phyloP scores from a whole-genome alignment of 2,888 invertebrate genomes.

The Trachelus iudaicus region DNA sequence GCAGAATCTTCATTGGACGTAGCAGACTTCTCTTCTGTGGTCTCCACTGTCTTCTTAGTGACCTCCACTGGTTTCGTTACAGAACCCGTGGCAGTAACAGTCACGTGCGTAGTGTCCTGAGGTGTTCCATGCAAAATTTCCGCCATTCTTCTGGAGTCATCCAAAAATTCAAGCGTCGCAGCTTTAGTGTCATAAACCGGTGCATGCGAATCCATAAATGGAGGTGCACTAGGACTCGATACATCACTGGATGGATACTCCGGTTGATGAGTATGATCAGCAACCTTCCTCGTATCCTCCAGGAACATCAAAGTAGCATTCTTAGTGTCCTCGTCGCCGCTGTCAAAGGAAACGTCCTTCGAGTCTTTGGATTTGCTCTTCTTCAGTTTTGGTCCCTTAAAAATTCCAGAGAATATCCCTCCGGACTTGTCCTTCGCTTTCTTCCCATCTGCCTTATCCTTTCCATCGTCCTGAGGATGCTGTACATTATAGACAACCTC shows the following conservation, averaged over 20 bases:
- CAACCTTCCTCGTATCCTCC: conserved; percentile 40
- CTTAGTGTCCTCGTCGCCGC: conserved; percentile 55
- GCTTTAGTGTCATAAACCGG: conserved; percentile 51
- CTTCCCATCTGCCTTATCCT: conserved; percentile 42
- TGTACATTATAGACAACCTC: conserved; percentile 50
- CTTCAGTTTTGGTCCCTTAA: conserved; percentile 56
- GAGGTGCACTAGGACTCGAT: conserved; percentile 18
- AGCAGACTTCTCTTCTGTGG: background rate
- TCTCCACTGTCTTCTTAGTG: background rate
- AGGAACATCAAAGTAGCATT: conserved; percentile 37
- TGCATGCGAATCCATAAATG: conserved; percentile 19
- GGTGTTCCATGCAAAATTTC: conserved; percentile 58
- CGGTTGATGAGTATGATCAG: conserved; percentile 24
- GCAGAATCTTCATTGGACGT: conserved; percentile 23
- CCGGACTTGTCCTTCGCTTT: conserved; percentile 55
- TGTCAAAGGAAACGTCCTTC: conserved; percentile 57
- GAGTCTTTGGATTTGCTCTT: conserved; percentile 54
- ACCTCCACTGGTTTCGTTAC: conserved; percentile 4
- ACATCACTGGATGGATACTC: conserved; percentile 5
- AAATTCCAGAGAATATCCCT: conserved; percentile 57
- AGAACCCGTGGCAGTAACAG: no score
- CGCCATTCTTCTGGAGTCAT: conserved; percentile 67
- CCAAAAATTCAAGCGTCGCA: conserved; percentile 54
- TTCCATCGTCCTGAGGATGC: conserved; percentile 24
- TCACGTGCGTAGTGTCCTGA: conserved; percentile 14